Evolutionary conservation across 2,888 invertebrate species (phyloP).

Genomic region (Eupithecia subumbrata): DNA sequence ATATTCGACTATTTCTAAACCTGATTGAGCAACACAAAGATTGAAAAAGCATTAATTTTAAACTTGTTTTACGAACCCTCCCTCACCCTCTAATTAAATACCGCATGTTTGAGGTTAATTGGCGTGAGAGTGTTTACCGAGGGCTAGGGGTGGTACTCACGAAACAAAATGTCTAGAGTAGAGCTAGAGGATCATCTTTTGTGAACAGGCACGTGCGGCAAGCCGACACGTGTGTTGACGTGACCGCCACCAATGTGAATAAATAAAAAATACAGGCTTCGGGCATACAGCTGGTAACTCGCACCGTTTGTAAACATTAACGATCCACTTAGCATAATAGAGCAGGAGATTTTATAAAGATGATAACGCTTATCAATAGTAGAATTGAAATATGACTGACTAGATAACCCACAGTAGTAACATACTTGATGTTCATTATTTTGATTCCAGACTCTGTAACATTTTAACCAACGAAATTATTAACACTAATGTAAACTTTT

Average conservation of each 20-base stretch:
- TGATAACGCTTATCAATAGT: neutral
- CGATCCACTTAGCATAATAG: constrained; percentile 50
- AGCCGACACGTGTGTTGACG: constrained; percentile 60
- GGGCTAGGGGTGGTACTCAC: constrained; percentile 44
- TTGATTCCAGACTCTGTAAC: neutral
- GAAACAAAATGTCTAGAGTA: constrained; percentile 41
- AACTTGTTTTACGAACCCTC: constrained; percentile 36
- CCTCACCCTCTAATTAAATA: constrained; percentile 58
- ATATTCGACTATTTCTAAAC: neutral
- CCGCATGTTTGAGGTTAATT: constrained; percentile 58
- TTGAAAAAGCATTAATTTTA: constrained; percentile 18
- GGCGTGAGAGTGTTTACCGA: constrained; percentile 54
- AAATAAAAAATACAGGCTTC: constrained; percentile 53
- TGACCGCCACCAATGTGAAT: constrained; percentile 51
- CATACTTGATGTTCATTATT: neutral
- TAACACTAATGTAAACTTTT: neutral
- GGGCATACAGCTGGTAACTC: constrained; percentile 55
- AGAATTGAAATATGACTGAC: constrained; percentile 34
- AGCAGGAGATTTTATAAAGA: constrained; percentile 23
- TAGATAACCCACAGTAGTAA: neutral
- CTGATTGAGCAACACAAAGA: constrained; percentile 3
- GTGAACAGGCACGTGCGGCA: constrained; percentile 57
- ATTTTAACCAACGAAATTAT: neutral
- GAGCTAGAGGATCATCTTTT: constrained; percentile 51
- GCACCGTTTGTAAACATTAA: constrained; percentile 58